These are phyloP conservation scores for Chromoteleia sp. DNA, from an alignment of 2,888 invertebrate species.

Conservation along the genomic window DNA sequence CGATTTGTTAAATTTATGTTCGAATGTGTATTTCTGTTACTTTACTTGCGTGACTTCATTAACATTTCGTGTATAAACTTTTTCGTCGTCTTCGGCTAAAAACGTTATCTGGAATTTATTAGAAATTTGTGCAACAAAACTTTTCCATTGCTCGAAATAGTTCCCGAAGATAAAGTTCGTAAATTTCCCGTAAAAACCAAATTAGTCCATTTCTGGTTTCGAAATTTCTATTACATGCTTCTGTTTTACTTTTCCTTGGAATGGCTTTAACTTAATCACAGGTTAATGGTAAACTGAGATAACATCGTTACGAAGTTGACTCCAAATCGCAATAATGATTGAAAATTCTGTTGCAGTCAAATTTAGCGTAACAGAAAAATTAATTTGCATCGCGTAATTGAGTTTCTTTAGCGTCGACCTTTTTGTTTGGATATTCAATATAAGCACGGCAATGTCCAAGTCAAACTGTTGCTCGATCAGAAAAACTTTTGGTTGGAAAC, in stretches of 20 bases:
- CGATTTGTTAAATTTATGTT: neutral
- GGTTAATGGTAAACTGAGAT: conserved; percentile 1
- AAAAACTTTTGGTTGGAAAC: conserved; percentile 41
- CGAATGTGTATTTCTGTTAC: neutral
- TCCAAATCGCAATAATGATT: conserved; percentile 2
- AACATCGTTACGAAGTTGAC: conserved; percentile 24
- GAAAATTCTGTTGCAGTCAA: conserved; percentile 14
- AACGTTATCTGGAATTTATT: conserved; percentile 12
- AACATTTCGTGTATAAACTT: neutral
- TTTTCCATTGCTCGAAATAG: conserved; percentile 6
- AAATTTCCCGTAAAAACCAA: conserved; percentile 4
- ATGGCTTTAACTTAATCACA: neutral
- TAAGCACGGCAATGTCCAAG: conserved; percentile 27
- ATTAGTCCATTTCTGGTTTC: conserved; percentile 6
- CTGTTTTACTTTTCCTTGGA: conserved; percentile 5
- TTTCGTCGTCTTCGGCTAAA: neutral
- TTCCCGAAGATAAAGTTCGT: conserved; percentile 14
- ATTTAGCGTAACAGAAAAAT: conserved; percentile 7
- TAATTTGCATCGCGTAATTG: conserved; percentile 24
- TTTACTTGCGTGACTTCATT: neutral
- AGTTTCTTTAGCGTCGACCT: conserved; percentile 23
- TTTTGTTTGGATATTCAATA: conserved; percentile 30
- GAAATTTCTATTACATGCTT: conserved; percentile 19
- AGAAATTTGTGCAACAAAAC: conserved; percentile 6
- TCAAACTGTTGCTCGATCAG: conserved; percentile 32